These are phyloP conservation scores for Erpornis zantholeuca DNA, from an alignment of 2,113 vertebrate genomes.

Conservation along the genomic window DNA sequence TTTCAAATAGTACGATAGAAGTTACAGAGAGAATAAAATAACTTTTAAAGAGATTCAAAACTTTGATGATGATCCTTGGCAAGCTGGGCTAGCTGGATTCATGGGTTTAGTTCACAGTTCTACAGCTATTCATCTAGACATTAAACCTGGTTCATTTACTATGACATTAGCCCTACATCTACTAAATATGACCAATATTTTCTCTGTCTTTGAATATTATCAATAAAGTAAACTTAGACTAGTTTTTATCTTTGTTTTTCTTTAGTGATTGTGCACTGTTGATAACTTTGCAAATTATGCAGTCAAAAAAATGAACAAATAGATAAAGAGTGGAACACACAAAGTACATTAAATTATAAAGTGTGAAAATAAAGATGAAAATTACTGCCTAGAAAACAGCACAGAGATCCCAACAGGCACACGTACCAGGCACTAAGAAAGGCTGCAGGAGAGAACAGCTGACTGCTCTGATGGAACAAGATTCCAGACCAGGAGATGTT, in stretches of 20 bases:
- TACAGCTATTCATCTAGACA: neutral
- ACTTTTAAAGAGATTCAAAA: neutral
- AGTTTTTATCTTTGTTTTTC: neutral
- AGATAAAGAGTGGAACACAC: neutral
- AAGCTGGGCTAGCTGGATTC: neutral
- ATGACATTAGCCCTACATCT: neutral
- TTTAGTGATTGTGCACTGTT: rapidly evolving
- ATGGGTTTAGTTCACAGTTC: neutral
- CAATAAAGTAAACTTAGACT: neutral
- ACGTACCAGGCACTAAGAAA: neutral
- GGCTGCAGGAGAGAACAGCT: neutral
- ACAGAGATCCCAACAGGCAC: rapidly evolving
- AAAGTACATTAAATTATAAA: neutral
- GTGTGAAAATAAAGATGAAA: neutral
- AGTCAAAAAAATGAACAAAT: neutral
- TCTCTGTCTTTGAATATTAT: neutral
- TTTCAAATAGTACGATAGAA: neutral
- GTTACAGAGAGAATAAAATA: neutral
- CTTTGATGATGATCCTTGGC: neutral
- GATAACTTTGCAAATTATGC: neutral
- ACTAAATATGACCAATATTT: neutral
- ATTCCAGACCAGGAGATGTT: neutral
- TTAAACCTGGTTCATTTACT: neutral
- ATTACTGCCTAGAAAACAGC: neutral
- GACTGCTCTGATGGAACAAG: neutral